phyloP scores from a whole-genome alignment of 2,797 vertebrate genomes.

The Eulemur mongoz region DNA sequence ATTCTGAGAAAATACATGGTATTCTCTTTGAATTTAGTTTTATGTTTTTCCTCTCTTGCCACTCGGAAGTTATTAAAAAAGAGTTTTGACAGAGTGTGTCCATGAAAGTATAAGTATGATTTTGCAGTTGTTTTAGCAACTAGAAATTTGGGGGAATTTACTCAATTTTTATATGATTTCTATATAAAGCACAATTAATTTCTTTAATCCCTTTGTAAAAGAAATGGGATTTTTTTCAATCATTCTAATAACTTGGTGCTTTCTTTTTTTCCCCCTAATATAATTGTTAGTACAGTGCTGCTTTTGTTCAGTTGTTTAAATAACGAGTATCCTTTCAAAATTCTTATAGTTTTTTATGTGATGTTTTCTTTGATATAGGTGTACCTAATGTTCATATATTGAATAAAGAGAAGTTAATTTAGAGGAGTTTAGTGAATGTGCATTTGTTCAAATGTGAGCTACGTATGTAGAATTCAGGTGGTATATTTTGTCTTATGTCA shows the following conservation, averaged over 20 bases:
- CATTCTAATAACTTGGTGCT: not conserved
- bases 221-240: not conserved
- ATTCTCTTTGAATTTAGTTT: slow-evolving; percentile 33
- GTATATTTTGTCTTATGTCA: not conserved
- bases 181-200: not conserved
- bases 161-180: not conserved
- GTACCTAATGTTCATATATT: not conserved
- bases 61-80: slow-evolving; percentile 1
- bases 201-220: not conserved
- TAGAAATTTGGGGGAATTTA: not conserved
- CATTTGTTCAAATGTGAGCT: not conserved
- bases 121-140: not conserved
- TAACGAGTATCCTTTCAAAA: not conserved
- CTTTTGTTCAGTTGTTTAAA: not conserved
- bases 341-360: not conserved
- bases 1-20: not conserved
- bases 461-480: not conserved
- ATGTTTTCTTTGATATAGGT: not conserved
- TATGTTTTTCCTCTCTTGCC: slow-evolving; percentile 19
- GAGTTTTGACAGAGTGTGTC: not conserved
- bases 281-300: not conserved
- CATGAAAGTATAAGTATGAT: not conserved
- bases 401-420: not conserved
- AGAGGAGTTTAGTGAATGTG: not conserved
- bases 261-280: not conserved